These are phyloP conservation scores for Acanthurus tractus DNA, from an alignment of 2,797 vertebrate species.

Conservation along the genomic window DNA sequence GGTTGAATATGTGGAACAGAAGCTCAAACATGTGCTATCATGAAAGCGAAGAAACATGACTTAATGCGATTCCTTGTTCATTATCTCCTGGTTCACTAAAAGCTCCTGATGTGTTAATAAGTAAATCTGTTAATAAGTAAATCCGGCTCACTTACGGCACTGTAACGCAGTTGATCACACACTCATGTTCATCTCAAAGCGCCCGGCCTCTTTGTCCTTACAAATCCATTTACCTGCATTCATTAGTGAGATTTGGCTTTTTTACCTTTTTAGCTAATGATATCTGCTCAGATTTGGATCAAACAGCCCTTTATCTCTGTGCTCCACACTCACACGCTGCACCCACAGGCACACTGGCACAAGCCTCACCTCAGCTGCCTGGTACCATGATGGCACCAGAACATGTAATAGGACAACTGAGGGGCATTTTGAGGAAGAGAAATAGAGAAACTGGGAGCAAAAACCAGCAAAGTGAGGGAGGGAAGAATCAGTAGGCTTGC, in stretches of 20 bases:
- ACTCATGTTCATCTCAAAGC: constrained; percentile 26
- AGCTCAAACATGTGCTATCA: constrained; percentile 14
- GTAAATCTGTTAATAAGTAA: constrained; percentile 44
- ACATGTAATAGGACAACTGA: background rate
- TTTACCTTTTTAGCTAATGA: constrained; percentile 42
- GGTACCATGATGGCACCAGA: constrained; percentile 13
- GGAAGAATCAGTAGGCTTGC: constrained; percentile 15
- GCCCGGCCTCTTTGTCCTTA: constrained; percentile 3
- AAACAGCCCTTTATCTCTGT: constrained; percentile 40
- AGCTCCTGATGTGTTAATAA: constrained; percentile 34
- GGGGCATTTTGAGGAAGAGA: background rate
- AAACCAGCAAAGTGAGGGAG: background rate
- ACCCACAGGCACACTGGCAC: constrained; percentile 39
- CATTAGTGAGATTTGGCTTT: constrained; percentile 18
- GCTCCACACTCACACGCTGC: constrained; percentile 10
- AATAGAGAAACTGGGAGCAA: background rate
- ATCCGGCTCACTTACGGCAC: constrained; percentile 38
- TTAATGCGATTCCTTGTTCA: constrained; percentile 23
- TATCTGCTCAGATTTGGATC: constrained; percentile 45
- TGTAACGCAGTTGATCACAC: constrained; percentile 31
- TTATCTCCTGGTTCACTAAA: constrained; percentile 23
- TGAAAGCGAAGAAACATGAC: constrained; percentile 6
- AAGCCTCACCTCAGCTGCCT: constrained; percentile 13
- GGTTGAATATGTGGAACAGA: background rate
- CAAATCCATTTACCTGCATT: constrained; percentile 25